A percentile compares a stretch with the other conserved stretches of the same genome.
Conservation (phyloP, 1,140 invertebrate species). For the Tetramorium alpestre region DNA sequence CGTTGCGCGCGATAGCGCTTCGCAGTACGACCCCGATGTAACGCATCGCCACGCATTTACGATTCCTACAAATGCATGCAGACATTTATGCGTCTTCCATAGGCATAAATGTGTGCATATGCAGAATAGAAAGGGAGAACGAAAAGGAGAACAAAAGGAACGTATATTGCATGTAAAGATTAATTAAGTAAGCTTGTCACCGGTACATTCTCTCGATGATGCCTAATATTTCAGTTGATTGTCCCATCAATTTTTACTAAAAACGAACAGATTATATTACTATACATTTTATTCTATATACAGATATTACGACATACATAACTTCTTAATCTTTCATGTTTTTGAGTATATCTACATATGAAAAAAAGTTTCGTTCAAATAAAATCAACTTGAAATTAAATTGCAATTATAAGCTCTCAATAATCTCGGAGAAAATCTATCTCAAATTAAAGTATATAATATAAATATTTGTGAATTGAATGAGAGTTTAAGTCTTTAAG, state of each 20-base stretch:
- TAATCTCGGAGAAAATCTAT: background rate
- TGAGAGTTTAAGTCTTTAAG: background rate
- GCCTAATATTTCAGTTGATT: slow-evolving; percentile 7
- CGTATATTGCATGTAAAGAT: background rate
- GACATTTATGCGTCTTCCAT: slow-evolving; percentile 23
- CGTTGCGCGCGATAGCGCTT: slow-evolving; percentile 78
- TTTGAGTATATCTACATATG: background rate
- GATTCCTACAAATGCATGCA: slow-evolving; percentile 52
- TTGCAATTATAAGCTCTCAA: background rate
- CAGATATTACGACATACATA: background rate
- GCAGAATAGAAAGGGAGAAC: background rate
- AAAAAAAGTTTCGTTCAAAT: background rate
- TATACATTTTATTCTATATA: background rate
- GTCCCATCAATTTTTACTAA: background rate
- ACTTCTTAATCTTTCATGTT: background rate
- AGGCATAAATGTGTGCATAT: slow-evolving; percentile 6
- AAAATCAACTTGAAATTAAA: background rate
- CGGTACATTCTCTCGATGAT: background rate
- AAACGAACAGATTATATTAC: background rate
- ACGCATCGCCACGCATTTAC: slow-evolving; percentile 71
- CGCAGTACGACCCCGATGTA: slow-evolving; percentile 77
- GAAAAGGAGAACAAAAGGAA: background rate
- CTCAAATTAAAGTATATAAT: background rate
- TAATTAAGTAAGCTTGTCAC: background rate
- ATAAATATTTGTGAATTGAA: background rate